Percentiles rank a stretch among this genome's conserved stretches.
Evolutionary conservation across 2,797 vertebrate genomes (phyloP).

Genomic region (Acridotheres tristis): DNA sequence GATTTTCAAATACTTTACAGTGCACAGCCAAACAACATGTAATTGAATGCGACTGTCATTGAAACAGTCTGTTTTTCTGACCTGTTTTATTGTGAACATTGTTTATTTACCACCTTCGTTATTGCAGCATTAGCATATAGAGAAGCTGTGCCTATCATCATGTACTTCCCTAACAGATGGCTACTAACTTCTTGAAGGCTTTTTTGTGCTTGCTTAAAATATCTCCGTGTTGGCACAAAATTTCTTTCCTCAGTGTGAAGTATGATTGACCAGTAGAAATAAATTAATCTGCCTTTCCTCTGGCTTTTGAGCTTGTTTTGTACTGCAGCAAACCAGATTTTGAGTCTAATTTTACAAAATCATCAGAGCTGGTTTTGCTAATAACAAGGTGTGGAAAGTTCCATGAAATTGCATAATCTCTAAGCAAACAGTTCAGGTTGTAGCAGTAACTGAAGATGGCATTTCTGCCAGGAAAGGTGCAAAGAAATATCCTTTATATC

Average conservation of each 20-base stretch:
- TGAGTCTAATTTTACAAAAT: neutral
- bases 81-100: conserved; percentile 29
- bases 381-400: neutral
- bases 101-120: conserved; percentile 55
- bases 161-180: conserved; percentile 50
- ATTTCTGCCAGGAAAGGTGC: neutral
- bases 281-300: neutral
- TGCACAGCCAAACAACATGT: neutral
- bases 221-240: neutral
- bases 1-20: neutral
- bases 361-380: neutral
- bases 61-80: conserved; percentile 23
- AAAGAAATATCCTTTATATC: neutral
- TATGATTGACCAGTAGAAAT: neutral
- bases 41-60: neutral
- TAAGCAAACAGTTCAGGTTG: neutral
- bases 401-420: neutral
- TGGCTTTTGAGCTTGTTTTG: neutral
- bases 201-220: conserved; percentile 40
- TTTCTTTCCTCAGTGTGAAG: conserved; percentile 2
- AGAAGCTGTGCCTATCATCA: conserved; percentile 20
- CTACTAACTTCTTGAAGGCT: conserved; percentile 28
- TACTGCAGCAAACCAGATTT: neutral
- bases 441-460: neutral
- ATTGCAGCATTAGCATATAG: conserved; percentile 20